A percentile compares a stretch with the other conserved stretches of the same genome.
Evolutionary conservation across 1,140 invertebrate species (phyloP).

Genomic region (Delia radicum): DNA sequence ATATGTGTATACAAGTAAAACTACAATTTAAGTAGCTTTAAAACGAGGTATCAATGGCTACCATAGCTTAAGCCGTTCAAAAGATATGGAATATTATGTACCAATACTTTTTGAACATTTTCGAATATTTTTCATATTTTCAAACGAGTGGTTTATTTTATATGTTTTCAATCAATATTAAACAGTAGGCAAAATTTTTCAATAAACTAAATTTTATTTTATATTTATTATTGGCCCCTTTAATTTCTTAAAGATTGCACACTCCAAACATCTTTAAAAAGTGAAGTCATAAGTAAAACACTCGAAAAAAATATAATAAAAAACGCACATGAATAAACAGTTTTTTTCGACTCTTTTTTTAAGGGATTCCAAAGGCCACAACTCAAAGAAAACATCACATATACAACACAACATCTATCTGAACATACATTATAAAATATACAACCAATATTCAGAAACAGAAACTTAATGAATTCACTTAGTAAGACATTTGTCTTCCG

Average conservation of each 20-base stretch:
- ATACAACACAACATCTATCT: background rate
- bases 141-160: no score
- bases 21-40: no score
- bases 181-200: no score
- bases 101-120: no score
- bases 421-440: background rate
- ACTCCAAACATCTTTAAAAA: background rate
- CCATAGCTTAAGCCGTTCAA: no score
- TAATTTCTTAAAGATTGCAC: background rate
- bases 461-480: conserved; percentile 23
- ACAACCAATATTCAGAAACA: conserved; percentile 13
- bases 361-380: background rate
- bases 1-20: no score
- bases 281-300: conserved; percentile 2
- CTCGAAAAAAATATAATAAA: background rate
- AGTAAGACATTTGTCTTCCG: conserved; percentile 23
- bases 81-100: no score
- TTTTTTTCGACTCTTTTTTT: background rate
- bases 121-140: no score
- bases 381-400: background rate
- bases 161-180: no score
- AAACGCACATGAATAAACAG: background rate
- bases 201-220: no score
- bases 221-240: no score
- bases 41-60: no score